phyloP scores from a whole-genome alignment of 2,888 invertebrate species.

The Cryptophagus acutangulus region DNA sequence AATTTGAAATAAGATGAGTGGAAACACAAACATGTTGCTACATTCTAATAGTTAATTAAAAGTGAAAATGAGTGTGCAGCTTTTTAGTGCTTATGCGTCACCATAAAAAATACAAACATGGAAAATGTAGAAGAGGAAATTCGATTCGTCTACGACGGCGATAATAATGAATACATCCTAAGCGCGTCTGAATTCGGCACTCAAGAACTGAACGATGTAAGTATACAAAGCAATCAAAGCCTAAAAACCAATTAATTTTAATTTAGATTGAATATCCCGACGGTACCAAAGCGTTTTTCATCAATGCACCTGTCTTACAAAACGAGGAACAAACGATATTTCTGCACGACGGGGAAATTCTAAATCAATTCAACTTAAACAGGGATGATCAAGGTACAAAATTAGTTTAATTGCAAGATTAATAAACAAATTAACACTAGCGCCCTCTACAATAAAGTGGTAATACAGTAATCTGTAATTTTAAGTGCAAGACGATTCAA shows the following conservation, averaged over 20 bases:
- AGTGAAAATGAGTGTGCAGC: background rate
- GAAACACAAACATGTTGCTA: background rate
- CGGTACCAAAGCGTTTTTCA: slow-evolving; percentile 28
- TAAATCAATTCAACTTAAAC: slow-evolving; percentile 28
- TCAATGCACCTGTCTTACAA: slow-evolving; percentile 30
- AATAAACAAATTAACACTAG: no score
- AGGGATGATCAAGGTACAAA: slow-evolving; percentile 20
- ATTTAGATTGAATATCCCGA: slow-evolving; percentile 30
- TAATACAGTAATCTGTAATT: no score
- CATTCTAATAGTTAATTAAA: background rate
- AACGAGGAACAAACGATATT: slow-evolving; percentile 22
- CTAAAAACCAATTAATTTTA: slow-evolving; percentile 7
- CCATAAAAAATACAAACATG: slow-evolving; percentile 1
- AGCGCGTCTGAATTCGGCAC: no score
- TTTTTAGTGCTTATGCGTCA: background rate
- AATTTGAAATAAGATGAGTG: background rate
- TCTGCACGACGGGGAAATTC: slow-evolving; percentile 27
- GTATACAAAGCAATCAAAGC: background rate
- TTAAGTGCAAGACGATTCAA: slow-evolving; percentile 20
- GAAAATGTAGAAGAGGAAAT: slow-evolving; percentile 4
- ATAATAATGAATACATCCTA: background rate
- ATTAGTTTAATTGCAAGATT: slow-evolving; percentile 15
- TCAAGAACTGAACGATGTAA: background rate
- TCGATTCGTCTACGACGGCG: slow-evolving; percentile 7
- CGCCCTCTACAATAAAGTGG: no score